Conservation (phyloP, 2,113 vertebrate genomes). For the Halcyon senegalensis region DNA sequence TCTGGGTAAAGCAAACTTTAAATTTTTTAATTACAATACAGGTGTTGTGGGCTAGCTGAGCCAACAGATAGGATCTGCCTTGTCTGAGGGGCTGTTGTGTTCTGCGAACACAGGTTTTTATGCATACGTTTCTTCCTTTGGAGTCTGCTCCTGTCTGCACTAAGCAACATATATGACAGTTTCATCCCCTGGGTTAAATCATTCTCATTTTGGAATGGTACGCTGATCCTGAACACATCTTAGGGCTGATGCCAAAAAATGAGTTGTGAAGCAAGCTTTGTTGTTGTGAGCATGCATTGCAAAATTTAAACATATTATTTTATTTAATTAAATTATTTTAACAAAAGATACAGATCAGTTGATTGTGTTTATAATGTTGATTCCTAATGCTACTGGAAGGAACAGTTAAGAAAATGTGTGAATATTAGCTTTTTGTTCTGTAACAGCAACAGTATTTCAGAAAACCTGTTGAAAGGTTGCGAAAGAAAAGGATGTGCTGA, state of each 20-base stretch:
- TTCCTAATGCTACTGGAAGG: not conserved
- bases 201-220: not conserved
- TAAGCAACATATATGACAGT: not conserved
- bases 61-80: not conserved
- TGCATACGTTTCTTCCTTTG: not conserved
- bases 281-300: not conserved
- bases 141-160: not conserved
- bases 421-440: not conserved
- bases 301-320: not conserved
- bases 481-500: not conserved
- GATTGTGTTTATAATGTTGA: not conserved
- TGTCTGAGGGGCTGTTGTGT: not conserved
- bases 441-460: not conserved
- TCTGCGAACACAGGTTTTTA: not conserved
- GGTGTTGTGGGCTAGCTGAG: not conserved
- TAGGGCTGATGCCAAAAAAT: not conserved
- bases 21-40: not conserved
- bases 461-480: not conserved
- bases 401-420: not conserved
- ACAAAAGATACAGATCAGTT: not conserved
- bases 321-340: too few species aligned
- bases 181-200: not conserved
- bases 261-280: not conserved
- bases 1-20: not conserved
- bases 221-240: not conserved